A percentile compares a stretch with the other conserved stretches of the same genome.
Evolutionary conservation across 2,113 vertebrate genomes (phyloP).

Genomic region (Macheiramphus alcinus): DNA sequence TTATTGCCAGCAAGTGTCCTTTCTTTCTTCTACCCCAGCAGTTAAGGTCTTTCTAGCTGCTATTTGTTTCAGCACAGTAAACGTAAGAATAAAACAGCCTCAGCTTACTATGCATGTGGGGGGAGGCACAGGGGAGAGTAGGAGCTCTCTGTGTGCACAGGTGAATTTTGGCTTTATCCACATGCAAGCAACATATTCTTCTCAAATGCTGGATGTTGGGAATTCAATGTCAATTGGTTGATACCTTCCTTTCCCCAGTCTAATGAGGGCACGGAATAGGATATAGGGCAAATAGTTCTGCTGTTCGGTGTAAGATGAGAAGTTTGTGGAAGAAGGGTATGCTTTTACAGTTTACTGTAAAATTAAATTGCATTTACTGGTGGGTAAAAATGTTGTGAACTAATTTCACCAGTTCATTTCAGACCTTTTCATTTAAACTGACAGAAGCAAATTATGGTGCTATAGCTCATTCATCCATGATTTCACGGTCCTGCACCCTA

Average conservation of each 20-base stretch:
- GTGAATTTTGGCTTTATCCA: neutral
- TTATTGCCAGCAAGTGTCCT: neutral
- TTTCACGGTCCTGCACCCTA: slow-evolving; percentile 67
- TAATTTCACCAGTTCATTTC: slow-evolving; percentile 64
- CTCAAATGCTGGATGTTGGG: neutral
- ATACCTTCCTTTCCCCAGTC: neutral
- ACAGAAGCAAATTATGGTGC: slow-evolving; percentile 65
- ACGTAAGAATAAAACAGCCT: neutral
- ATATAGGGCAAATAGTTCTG: neutral
- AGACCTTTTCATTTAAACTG: slow-evolving; percentile 68
- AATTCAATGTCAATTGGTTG: neutral
- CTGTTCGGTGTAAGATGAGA: neutral
- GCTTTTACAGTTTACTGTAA: slow-evolving; percentile 24
- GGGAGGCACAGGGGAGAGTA: neutral
- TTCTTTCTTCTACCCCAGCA: neutral
- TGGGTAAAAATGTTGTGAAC: slow-evolving; percentile 49
- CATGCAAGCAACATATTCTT: neutral
- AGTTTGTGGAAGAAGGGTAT: neutral
- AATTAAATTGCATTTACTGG: slow-evolving; percentile 30
- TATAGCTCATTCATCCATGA: slow-evolving; percentile 61
- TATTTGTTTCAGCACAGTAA: slow-evolving; percentile 3
- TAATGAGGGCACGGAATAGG: neutral
- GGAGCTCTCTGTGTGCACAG: neutral
- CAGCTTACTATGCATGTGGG: neutral
- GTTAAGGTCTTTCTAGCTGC: neutral